Conservation (phyloP, 2,797 vertebrate genomes). For the Anguilla pacifica region DNA sequence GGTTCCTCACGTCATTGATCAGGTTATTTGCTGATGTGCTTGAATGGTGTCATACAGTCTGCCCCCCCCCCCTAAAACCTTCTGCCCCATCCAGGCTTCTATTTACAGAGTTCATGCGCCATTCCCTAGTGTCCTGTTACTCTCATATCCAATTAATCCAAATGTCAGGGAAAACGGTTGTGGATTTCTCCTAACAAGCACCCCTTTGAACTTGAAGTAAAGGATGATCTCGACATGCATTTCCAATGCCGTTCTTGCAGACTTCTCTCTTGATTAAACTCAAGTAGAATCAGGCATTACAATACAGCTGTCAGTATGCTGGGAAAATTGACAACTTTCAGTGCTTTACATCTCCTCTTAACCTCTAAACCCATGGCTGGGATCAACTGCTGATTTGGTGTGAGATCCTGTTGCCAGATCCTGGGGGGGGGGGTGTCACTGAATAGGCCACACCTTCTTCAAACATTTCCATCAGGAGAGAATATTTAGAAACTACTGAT, state of each 20-base stretch:
- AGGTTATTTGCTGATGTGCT: not conserved
- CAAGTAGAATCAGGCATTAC: not conserved
- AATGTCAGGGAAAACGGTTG: conserved; percentile 12
- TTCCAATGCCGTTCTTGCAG: not conserved
- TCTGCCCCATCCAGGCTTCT: not conserved
- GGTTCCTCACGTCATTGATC: conserved; percentile 14
- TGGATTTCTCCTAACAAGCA: conserved; percentile 21
- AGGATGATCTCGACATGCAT: not conserved
- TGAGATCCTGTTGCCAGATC: not conserved
- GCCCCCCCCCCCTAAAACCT: not conserved
- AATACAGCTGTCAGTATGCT: not conserved
- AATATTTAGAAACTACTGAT: not conserved
- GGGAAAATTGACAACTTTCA: not conserved
- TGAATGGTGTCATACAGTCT: not conserved
- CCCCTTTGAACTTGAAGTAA: not conserved
- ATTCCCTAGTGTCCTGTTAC: conserved; percentile 5
- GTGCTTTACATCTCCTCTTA: not conserved
- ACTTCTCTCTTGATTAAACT: not conserved
- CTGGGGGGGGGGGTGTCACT: no score
- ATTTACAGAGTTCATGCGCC: not conserved
- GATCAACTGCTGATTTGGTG: not conserved
- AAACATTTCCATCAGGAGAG: not conserved
- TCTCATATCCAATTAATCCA: conserved; percentile 14
- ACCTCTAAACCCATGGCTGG: not conserved
- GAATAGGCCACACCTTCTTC: not conserved